Conservation (phyloP, 2,888 invertebrate species). For the Tuberolachnus salignus region DNA sequence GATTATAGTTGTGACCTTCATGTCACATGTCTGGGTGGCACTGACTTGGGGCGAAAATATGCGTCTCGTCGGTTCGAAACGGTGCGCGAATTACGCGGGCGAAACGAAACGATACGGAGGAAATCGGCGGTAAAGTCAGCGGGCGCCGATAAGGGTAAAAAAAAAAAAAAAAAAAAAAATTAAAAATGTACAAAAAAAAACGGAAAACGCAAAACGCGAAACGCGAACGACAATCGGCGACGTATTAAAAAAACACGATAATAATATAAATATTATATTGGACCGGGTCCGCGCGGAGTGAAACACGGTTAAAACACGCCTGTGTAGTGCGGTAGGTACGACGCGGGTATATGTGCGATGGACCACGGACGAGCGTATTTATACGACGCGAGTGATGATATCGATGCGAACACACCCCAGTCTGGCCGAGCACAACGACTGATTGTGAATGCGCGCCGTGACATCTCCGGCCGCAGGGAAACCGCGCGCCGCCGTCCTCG, state of each 20-base stretch:
- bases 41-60: background rate
- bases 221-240: background rate
- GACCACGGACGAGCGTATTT: background rate
- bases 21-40: conserved; percentile 51
- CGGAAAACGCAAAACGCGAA: no score
- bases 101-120: no score
- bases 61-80: background rate
- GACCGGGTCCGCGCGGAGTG: no score
- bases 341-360: background rate
- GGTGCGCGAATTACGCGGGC: background rate
- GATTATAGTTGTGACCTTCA: conserved; percentile 25
- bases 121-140: no score
- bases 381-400: background rate
- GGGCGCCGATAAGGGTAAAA: background rate
- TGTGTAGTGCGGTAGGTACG: no score
- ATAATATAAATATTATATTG: background rate
- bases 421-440: conserved; percentile 44
- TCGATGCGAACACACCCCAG: conserved; percentile 22
- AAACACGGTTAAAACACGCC: no score
- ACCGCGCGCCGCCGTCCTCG: conserved; percentile 11
- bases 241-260: background rate
- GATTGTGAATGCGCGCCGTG: conserved; percentile 40
- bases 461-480: conserved; percentile 30
- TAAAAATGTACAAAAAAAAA: no score
- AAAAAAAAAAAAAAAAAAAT: background rate